phyloP scores from a whole-genome alignment of 2,113 vertebrate genomes.

The Oxyura jamaicensis region DNA sequence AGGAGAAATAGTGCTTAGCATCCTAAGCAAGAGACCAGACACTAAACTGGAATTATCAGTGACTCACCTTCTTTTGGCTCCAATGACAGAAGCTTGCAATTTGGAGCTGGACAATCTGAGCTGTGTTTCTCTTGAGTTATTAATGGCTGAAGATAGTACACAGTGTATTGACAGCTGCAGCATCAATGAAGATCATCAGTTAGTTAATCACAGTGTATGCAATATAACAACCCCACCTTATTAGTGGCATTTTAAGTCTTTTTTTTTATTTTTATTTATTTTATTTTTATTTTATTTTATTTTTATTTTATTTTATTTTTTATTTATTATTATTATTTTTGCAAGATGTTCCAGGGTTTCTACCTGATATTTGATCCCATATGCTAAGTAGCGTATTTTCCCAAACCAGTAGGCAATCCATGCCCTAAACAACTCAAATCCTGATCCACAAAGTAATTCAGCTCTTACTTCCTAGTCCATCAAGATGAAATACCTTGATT shows the following conservation, averaged over 20 bases:
- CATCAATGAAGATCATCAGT: constrained; percentile 21
- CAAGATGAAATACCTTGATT: constrained; percentile 46
- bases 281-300: neutral
- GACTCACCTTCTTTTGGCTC: neutral
- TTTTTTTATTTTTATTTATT: neutral
- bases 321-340: neutral
- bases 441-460: constrained; percentile 13
- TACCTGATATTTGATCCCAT: neutral
- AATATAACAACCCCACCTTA: neutral
- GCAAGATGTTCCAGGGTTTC: neutral
- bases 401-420: neutral
- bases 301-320: neutral
- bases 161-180: constrained; percentile 30
- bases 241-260: neutral
- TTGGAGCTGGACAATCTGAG: neutral
- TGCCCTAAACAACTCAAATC: neutral
- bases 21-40: neutral
- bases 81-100: neutral
- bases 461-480: neutral
- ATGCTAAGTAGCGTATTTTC: neutral
- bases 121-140: constrained; percentile 30
- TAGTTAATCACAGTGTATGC: constrained; percentile 48
- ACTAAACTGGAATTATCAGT: neutral
- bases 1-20: neutral
- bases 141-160: constrained; percentile 19